These are phyloP conservation scores for Drymodes brunneopygia DNA, from an alignment of 2,113 vertebrate species.

Conservation along the genomic window DNA sequence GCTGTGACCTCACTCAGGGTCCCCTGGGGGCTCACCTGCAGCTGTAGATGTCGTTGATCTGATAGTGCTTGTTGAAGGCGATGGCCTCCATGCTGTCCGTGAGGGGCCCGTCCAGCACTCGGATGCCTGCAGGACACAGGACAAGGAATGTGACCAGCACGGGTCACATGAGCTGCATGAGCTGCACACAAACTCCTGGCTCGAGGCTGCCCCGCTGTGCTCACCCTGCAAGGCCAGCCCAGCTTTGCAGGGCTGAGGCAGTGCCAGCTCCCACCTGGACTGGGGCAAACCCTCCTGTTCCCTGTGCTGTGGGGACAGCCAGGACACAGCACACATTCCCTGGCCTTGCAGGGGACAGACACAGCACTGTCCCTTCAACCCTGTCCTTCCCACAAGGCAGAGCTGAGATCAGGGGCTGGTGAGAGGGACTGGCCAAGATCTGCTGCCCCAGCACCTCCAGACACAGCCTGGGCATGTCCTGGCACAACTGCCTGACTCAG, in stretches of 20 bases:
- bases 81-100: slow-evolving; percentile 98
- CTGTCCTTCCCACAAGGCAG: background rate
- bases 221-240: background rate
- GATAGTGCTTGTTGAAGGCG: slow-evolving; percentile 98
- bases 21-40: slow-evolving; percentile 81
- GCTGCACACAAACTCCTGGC: background rate
- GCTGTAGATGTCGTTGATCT: slow-evolving; percentile 98
- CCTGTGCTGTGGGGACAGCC: background rate
- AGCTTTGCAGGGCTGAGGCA: background rate
- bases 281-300: background rate
- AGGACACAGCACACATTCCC: background rate
- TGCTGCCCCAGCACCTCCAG: too few species aligned
- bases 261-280: rapidly evolving
- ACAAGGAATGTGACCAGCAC: rapidly evolving
- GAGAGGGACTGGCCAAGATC: rapidly evolving
- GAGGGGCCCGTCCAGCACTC: slow-evolving; percentile 92
- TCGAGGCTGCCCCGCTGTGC: background rate
- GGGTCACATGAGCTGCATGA: rapidly evolving
- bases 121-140: slow-evolving; percentile 80
- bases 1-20: background rate
- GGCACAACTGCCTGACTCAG: background rate
- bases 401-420: rapidly evolving
- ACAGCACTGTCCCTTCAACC: background rate
- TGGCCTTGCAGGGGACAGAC: background rate
- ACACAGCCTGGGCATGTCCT: rapidly evolving